Percentiles rank a stretch among this genome's conserved stretches.
Evolutionary conservation across 2,888 invertebrate species (phyloP).

Genomic region (Tachina fera): DNA sequence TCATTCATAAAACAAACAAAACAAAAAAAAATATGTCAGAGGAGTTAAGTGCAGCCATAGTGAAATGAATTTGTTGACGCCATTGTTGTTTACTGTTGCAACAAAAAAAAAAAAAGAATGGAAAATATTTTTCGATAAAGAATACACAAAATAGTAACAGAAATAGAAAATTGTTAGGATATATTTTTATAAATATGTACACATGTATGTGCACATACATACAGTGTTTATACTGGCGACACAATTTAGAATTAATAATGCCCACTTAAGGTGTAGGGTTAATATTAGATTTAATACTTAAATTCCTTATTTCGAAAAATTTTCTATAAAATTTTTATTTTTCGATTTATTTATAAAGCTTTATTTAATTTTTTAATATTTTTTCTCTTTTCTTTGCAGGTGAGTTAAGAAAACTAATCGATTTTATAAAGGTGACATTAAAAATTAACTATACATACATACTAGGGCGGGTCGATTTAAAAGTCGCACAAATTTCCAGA

Average conservation of each 20-base stretch:
- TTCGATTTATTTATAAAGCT: neutral
- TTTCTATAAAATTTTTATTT: neutral
- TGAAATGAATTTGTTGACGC: constrained; percentile 55
- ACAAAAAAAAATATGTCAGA: constrained; percentile 55
- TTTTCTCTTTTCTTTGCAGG: constrained; percentile 41
- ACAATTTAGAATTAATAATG: neutral
- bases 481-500: too few species aligned
- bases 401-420: constrained; percentile 4
- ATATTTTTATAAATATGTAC: neutral
- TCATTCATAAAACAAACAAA: neutral
- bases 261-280: too few species aligned
- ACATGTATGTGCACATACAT: too few species aligned
- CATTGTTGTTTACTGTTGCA: constrained; percentile 62
- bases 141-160: neutral
- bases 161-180: constrained; percentile 2
- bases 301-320: too few species aligned
- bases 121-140: neutral
- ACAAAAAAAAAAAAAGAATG: constrained; percentile 5
- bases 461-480: too few species aligned
- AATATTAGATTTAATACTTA: too few species aligned
- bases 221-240: neutral
- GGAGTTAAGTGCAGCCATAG: constrained; percentile 67
- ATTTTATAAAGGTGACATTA: neutral
- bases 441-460: neutral
- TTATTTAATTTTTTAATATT: neutral